phyloP scores from a whole-genome alignment of 2,113 vertebrate species.

The Ginglymostoma cirratum region DNA sequence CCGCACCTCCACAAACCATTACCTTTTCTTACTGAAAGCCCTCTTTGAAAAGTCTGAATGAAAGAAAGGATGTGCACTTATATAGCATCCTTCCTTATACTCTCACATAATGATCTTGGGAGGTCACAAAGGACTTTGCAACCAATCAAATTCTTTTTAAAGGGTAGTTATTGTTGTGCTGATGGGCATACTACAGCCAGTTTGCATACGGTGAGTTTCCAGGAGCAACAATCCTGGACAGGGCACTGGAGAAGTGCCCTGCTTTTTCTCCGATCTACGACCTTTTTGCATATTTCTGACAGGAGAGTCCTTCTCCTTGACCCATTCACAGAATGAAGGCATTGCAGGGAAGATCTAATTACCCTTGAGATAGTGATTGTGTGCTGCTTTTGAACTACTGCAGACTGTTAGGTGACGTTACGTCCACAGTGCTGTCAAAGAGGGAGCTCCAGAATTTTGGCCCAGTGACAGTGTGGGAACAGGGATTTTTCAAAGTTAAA shows the following conservation, averaged over 20 bases:
- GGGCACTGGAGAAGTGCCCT: background rate
- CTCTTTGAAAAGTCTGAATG: fast-evolving
- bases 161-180: background rate
- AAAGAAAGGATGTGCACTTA: background rate
- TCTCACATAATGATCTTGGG: background rate
- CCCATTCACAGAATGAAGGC: background rate
- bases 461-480: too few relatives aligned
- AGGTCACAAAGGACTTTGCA: background rate
- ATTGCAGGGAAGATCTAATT: background rate
- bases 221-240: background rate
- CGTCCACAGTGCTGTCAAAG: background rate
- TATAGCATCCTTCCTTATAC: background rate
- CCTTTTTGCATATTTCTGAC: background rate
- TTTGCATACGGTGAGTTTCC: background rate
- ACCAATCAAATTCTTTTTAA: background rate
- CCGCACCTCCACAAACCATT: slow-evolving; percentile 42
- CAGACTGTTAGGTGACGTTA: background rate
- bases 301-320: background rate
- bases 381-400: too few relatives aligned
- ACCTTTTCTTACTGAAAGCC: background rate
- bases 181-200: background rate
- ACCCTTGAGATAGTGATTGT: background rate
- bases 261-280: background rate
- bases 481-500: too few relatives aligned
- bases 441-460: background rate